A percentile compares a stretch with the other conserved stretches of the same genome.
Conservation (phyloP, 2,113 vertebrate genomes). For the Cinclus mexicanus region DNA sequence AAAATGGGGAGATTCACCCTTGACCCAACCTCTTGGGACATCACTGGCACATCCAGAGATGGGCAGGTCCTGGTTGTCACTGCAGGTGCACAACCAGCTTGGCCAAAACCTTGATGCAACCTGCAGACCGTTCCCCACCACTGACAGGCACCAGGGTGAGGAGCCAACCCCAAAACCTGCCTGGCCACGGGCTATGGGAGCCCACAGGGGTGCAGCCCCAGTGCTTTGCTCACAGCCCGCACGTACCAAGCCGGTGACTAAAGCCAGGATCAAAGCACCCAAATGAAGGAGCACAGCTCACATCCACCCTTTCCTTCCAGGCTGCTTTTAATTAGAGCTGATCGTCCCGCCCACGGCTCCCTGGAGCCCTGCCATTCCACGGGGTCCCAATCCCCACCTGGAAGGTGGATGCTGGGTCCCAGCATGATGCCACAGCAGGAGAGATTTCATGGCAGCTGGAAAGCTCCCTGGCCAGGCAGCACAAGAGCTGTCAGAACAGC, state of each 20-base stretch:
- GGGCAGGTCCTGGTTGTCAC: background rate
- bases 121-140: background rate
- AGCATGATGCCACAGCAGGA: rapidly evolving
- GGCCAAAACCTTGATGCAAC: background rate
- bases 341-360: background rate
- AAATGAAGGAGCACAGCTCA: conserved; percentile 15
- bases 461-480: background rate
- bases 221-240: background rate
- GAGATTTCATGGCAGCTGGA: background rate
- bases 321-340: conserved; percentile 21
- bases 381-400: background rate
- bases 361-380: background rate
- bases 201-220: background rate
- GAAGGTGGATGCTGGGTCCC: background rate
- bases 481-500: background rate
- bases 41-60: rapidly evolving
- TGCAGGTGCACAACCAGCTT: background rate
- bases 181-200: rapidly evolving
- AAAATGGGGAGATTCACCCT: background rate
- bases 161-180: background rate
- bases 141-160: rapidly evolving
- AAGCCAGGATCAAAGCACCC: conserved; percentile 23
- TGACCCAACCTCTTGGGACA: background rate
- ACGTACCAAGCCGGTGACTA: conserved; percentile 49
- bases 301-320: conserved; percentile 41